Base-by-base conservation (phyloP, 2,888 invertebrate genomes). In the Dendrolimus pini region DNA sequence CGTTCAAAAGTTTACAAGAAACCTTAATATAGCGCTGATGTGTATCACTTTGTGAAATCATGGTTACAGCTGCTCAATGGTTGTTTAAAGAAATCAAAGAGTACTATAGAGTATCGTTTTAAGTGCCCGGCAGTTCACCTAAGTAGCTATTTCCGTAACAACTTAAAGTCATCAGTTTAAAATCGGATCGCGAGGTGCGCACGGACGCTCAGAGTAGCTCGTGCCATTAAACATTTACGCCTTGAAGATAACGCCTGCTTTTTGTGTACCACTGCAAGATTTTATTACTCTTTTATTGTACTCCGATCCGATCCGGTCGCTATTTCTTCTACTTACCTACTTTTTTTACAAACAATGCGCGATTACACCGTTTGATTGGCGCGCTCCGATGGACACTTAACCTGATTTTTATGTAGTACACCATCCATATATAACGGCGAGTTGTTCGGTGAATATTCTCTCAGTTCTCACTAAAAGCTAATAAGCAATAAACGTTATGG, bases 91-190 rank as follows among this genome's bases (percentile, higher is more conserved):
- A 47, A 47, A 47, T 47, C 47, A 47, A 47, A 47, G 12, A 12
- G 47, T 47, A 47, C 58, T 54, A 70, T 67, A 77, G 76, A 74
- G 69, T 71, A 75, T 75, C 71, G 67, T 75, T 62, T 80, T 76
- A 83, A 85, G 80, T 79, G 77, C 74, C 67, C 67, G 68, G 67
- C 72, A 76, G 77, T 80, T 78, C 78, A 77, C 72, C 79, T 76
- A 82, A 85, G 80, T 75, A 81, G 80, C 84, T 86, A 87, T 86
- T 85, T 86, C 79, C 78, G 80, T 78, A 76, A 75, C 80, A 75
- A 71, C 72, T 75, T 81, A 80, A 83, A 86, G 82, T 84, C 82
- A 85, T 86, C 84, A 83, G 83, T 87, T 89, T 85, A 82, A 87
- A 88, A 86, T 85, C 81, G 75, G 80, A 80, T 82, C 76, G 75